Percentiles rank a stretch among this genome's conserved stretches.
phyloP scores from a whole-genome alignment of 2,888 invertebrate genomes.

The Microctonus aethiopoides region DNA sequence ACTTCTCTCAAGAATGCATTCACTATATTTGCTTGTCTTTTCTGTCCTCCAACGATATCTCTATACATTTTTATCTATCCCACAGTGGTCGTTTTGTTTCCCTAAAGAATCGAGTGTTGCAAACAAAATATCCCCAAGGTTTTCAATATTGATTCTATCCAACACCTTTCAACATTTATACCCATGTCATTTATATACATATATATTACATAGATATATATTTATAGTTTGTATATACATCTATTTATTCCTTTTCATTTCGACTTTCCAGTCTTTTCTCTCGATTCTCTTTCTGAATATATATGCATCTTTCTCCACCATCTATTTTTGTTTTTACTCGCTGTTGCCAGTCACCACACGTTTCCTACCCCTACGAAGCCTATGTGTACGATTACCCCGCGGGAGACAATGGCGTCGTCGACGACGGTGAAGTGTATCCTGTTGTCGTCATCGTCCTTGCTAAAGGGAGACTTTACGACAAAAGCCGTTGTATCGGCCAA shows the following conservation, averaged over 20 bases:
- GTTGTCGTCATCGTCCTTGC: constrained; percentile 9
- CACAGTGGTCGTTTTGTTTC: background rate
- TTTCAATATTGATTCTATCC: constrained; percentile 31
- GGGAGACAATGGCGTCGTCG: constrained; percentile 18
- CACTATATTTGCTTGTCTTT: background rate
- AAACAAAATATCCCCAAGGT: constrained; percentile 32
- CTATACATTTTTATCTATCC: background rate
- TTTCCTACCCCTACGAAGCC: background rate
- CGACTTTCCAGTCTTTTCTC: background rate
- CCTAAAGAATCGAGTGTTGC: constrained; percentile 1
- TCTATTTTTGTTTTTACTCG: constrained; percentile 1
- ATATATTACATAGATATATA: background rate
- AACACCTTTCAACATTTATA: constrained; percentile 8
- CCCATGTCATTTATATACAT: background rate
- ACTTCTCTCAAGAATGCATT: constrained; percentile 5
- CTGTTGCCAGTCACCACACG: background rate
- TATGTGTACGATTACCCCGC: constrained; percentile 20
- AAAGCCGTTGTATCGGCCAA: constrained; percentile 7
- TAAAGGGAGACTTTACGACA: constrained; percentile 21
- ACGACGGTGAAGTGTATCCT: background rate
- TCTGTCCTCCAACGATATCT: background rate
- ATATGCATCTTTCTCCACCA: constrained; percentile 8
- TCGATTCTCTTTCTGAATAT: background rate
- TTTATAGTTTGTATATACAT: too few relatives aligned
- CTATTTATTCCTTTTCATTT: background rate